Conservation (phyloP, 2,113 vertebrate genomes). For the Aldabrachelys gigantea region DNA sequence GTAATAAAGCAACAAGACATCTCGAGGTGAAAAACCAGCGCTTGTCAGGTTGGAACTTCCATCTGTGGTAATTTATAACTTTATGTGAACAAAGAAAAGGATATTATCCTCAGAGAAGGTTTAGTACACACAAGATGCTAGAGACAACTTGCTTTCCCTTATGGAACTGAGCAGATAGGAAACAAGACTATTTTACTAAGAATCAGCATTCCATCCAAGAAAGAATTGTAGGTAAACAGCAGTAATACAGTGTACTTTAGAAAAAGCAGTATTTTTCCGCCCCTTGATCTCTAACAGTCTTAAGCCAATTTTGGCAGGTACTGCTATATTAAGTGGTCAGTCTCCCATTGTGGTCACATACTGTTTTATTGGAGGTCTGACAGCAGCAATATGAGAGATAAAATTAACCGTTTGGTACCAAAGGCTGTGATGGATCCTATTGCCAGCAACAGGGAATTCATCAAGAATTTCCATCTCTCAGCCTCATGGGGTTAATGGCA, state of each 20-base stretch:
- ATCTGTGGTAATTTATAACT: conserved; percentile 5
- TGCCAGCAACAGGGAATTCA: conserved; percentile 26
- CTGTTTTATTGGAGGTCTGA: conserved; percentile 81
- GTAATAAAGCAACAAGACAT: background rate
- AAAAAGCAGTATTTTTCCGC: conserved; percentile 71
- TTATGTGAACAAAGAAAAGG: conserved; percentile 21
- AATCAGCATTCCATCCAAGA: conserved; percentile 42
- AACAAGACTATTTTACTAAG: conserved; percentile 45
- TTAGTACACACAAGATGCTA: background rate
- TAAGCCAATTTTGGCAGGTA: conserved; percentile 75
- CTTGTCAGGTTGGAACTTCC: background rate
- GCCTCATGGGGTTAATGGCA: conserved; percentile 76
- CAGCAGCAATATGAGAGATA: conserved; percentile 65
- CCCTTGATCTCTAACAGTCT: conserved; percentile 57
- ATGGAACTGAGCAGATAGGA: conserved; percentile 16
- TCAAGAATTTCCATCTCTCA: conserved; percentile 28
- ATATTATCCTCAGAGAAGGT: conserved; percentile 9
- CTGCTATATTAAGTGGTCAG: conserved; percentile 73
- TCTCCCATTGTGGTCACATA: conserved; percentile 76
- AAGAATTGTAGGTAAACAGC: conserved; percentile 57
- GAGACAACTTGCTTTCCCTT: conserved; percentile 21
- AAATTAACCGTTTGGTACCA: conserved; percentile 59
- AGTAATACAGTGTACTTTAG: conserved; percentile 63
- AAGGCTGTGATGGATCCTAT: conserved; percentile 8
- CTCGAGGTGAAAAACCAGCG: background rate